Evolutionary conservation across 2,888 invertebrate genomes (phyloP).

Genomic region (Gastracanthus pulcherrimus): DNA sequence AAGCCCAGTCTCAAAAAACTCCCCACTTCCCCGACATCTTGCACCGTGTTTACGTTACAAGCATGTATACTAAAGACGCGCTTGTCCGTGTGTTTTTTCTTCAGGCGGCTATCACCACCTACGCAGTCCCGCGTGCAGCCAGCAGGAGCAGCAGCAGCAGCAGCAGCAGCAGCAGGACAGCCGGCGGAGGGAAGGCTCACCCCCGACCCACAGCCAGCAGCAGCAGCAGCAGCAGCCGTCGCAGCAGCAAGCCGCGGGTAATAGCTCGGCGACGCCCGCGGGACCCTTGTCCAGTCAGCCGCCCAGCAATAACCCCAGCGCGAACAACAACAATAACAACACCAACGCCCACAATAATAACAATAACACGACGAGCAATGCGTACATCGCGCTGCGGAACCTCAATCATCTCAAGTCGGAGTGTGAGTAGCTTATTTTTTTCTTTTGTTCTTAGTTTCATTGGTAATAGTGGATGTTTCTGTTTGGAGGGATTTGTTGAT

Average conservation of each 20-base stretch:
- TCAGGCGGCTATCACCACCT: constrained; percentile 80
- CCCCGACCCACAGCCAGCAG: constrained; percentile 73
- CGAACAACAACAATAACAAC: constrained; percentile 67
- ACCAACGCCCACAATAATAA: constrained; percentile 65
- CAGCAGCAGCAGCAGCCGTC: constrained; percentile 61
- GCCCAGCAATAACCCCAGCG: constrained; percentile 62
- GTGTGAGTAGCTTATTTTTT: constrained; percentile 66
- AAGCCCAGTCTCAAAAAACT: too few species aligned
- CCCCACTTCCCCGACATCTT: too few species aligned
- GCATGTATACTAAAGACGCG: background rate
- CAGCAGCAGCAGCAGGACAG: constrained; percentile 68
- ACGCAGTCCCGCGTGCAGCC: constrained; percentile 78
- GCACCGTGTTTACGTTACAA: background rate
- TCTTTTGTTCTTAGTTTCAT: too few species aligned
- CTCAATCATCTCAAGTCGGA: constrained; percentile 75
- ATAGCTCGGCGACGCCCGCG: background rate
- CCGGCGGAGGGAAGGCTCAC: constrained; percentile 74
- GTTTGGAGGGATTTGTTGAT: too few species aligned
- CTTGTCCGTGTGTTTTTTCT: constrained; percentile 52
- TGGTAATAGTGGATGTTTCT: too few species aligned
- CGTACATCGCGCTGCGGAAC: constrained; percentile 74
- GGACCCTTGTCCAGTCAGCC: background rate
- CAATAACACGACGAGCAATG: constrained; percentile 72
- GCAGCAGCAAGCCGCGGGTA: constrained; percentile 27
- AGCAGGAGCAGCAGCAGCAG: constrained; percentile 70